Evolutionary conservation across 2,113 vertebrate genomes (phyloP).

Genomic region (Bombycilla garrulus): DNA sequence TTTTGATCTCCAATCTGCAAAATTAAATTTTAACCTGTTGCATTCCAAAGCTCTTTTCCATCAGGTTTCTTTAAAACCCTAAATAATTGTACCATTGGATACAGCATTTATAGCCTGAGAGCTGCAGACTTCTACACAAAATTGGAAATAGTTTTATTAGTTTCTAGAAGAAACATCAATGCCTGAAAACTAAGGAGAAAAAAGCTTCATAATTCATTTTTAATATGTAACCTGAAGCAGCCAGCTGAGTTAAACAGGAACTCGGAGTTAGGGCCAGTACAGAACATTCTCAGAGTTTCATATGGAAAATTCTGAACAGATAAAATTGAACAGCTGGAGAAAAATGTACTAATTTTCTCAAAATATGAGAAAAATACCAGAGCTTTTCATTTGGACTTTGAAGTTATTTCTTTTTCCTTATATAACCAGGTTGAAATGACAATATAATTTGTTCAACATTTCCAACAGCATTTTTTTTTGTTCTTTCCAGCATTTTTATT

Average conservation of each 20-base stretch:
- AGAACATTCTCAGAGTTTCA: constrained; percentile 33
- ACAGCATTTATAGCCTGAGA: neutral
- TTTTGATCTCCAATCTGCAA: neutral
- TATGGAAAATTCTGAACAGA: constrained; percentile 45
- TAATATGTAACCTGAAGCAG: constrained; percentile 9
- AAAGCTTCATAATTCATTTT: neutral
- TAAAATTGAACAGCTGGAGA: constrained; percentile 21
- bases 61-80: neutral
- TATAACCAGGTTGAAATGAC: constrained; percentile 44
- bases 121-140: neutral
- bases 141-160: neutral
- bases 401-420: constrained; percentile 4
- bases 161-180: neutral
- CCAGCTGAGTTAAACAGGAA: constrained; percentile 12
- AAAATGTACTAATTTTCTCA: constrained; percentile 28
- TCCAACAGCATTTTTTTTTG: constrained; percentile 10
- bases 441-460: constrained; percentile 53
- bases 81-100: neutral
- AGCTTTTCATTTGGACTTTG: constrained; percentile 18
- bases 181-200: neutral
- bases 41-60: neutral
- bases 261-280: neutral
- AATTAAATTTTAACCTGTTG: neutral
- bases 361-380: constrained; percentile 18
- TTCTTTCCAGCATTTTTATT: constrained; percentile 49